These are phyloP conservation scores for Ictalurus punctatus DNA, from an alignment of 2,113 vertebrate genomes.

Conservation along the genomic window DNA sequence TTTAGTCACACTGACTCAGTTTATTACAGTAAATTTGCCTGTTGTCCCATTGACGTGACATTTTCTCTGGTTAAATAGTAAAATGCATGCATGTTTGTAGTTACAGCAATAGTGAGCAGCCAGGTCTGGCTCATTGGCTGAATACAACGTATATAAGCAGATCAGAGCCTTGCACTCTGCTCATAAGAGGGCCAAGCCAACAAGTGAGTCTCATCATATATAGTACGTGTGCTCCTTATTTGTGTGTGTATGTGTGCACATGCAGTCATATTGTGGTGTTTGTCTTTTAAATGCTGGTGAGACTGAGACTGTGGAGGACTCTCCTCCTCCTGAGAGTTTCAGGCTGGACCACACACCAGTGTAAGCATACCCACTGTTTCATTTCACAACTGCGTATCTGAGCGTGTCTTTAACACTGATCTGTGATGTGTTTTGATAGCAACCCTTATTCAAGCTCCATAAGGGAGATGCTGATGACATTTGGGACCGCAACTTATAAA, in stretches of 20 bases:
- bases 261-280: background rate
- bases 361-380: conserved; percentile 65
- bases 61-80: too few relatives aligned
- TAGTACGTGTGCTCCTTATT: background rate
- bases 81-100: too few relatives aligned
- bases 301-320: conserved; percentile 66
- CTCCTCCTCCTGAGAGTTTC: conserved; percentile 80
- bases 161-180: too few relatives aligned
- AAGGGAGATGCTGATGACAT: conserved; percentile 93
- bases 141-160: too few relatives aligned
- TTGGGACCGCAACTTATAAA: conserved; percentile 90
- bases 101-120: too few relatives aligned
- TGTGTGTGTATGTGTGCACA: background rate
- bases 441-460: conserved; percentile 88
- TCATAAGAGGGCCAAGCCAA: conserved; percentile 69
- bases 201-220: conserved; percentile 73
- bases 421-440: conserved; percentile 63
- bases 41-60: too few relatives aligned
- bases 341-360: conserved; percentile 76
- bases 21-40: too few relatives aligned
- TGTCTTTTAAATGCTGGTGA: conserved; percentile 59
- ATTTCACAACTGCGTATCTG: background rate
- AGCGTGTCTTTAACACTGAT: background rate
- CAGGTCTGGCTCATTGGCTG: too few relatives aligned
- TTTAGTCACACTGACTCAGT: too few relatives aligned